phyloP scores from a whole-genome alignment of 2,888 invertebrate genomes.

The Pandemis heparana region DNA sequence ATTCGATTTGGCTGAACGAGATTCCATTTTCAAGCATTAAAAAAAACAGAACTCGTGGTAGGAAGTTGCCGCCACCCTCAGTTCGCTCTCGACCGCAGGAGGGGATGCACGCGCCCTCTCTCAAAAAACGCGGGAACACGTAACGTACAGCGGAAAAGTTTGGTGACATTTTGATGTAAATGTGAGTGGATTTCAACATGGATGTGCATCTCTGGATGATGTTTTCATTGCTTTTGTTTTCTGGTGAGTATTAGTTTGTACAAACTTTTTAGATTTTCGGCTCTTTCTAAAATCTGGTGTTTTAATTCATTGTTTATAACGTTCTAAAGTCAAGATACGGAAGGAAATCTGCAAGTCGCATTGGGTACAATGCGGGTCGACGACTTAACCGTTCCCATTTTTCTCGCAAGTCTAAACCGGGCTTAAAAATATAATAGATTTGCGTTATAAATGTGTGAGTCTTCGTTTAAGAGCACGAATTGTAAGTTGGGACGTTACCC shows the following conservation, averaged over 20 bases:
- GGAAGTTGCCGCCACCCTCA: slow-evolving; percentile 47
- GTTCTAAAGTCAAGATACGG: background rate
- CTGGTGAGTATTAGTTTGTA: slow-evolving; percentile 52
- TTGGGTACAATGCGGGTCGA: no score
- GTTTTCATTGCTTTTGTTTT: slow-evolving; percentile 48
- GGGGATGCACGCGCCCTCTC: slow-evolving; percentile 49
- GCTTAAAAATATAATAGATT: no score
- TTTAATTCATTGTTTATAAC: background rate
- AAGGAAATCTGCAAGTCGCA: no score
- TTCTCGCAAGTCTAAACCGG: no score
- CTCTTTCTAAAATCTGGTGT: background rate
- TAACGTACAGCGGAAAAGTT: slow-evolving; percentile 47
- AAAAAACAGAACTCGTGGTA: slow-evolving; percentile 39
- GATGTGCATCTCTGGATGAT: slow-evolving; percentile 56
- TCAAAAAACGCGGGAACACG: slow-evolving; percentile 56
- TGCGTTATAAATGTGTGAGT: no score
- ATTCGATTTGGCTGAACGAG: slow-evolving; percentile 46
- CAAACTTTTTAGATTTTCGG: background rate
- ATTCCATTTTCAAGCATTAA: slow-evolving; percentile 32
- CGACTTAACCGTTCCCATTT: no score
- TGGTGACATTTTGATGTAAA: slow-evolving; percentile 39
- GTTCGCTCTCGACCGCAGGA: slow-evolving; percentile 48
- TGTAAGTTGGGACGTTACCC: no score
- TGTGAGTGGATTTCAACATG: slow-evolving; percentile 48
- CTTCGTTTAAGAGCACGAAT: no score